Evolutionary conservation across 1,140 invertebrate species (phyloP).

Genomic region (Cotesia glomerata): DNA sequence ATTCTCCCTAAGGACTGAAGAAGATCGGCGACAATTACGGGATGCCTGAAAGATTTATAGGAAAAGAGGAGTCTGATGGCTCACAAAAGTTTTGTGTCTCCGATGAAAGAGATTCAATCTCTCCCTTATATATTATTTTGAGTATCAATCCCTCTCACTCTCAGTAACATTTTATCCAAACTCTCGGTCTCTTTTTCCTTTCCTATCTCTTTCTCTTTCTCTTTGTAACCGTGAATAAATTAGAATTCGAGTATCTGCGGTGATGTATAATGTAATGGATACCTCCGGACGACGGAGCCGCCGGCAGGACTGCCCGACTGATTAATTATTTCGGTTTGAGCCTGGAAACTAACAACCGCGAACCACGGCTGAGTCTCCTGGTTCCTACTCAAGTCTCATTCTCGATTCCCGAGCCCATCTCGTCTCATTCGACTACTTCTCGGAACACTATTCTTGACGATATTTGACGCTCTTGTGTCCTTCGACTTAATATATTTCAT

Average conservation of each 20-base stretch:
- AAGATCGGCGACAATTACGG: slow-evolving; percentile 22
- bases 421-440: slow-evolving; percentile 15
- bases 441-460: slow-evolving; percentile 13
- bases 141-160: slow-evolving; percentile 28
- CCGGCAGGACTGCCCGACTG: slow-evolving; percentile 40
- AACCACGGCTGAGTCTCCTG: slow-evolving; percentile 7
- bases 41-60: slow-evolving; percentile 20
- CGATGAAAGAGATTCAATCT: slow-evolving; percentile 22
- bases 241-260: slow-evolving; percentile 51
- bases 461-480: slow-evolving; percentile 12
- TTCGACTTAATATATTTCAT: slow-evolving; percentile 21
- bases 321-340: slow-evolving; percentile 60
- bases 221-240: slow-evolving; percentile 22
- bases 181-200: slow-evolving; percentile 12
- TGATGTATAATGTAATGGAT: slow-evolving; percentile 63
- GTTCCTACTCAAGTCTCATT: not conserved
- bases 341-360: slow-evolving; percentile 50
- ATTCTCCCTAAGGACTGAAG: slow-evolving; percentile 7
- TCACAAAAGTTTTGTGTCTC: slow-evolving; percentile 19
- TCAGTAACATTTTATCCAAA: not conserved
- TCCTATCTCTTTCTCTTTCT: slow-evolving; percentile 30
- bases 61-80: slow-evolving; percentile 19
- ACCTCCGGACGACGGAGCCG: slow-evolving; percentile 41
- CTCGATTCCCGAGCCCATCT: slow-evolving; percentile 5
- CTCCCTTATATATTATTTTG: slow-evolving; percentile 21